phyloP scores from a whole-genome alignment of 2,113 vertebrate genomes.

The Cichladusa arquata region DNA sequence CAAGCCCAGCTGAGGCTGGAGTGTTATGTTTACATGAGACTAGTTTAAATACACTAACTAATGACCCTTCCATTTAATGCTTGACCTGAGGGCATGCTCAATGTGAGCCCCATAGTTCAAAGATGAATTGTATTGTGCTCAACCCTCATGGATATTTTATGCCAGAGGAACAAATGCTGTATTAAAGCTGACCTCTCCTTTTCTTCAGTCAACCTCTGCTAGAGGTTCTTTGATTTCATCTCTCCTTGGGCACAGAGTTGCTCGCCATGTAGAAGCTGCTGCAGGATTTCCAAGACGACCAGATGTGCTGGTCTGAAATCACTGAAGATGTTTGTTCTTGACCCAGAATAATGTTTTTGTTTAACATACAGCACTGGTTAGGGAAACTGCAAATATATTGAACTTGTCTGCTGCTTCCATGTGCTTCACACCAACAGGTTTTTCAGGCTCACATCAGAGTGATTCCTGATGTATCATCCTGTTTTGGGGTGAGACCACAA shows the following conservation, averaged over 20 bases:
- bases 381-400: background rate
- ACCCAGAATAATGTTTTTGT: rapidly evolving
- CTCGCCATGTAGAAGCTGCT: background rate
- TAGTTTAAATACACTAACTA: background rate
- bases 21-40: background rate
- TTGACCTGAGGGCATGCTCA: background rate
- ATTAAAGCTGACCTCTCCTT: background rate
- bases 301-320: background rate
- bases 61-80: background rate
- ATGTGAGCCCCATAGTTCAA: background rate
- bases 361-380: background rate
- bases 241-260: background rate
- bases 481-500: background rate
- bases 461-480: background rate
- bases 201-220: background rate
- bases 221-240: background rate
- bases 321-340: background rate
- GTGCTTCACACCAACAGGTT: background rate
- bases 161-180: background rate
- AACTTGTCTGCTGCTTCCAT: background rate
- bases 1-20: background rate
- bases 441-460: background rate
- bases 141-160: background rate
- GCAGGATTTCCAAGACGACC: background rate
- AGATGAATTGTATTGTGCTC: background rate